Conservation (phyloP, 2,888 invertebrate species). For the Suillia variegata region DNA sequence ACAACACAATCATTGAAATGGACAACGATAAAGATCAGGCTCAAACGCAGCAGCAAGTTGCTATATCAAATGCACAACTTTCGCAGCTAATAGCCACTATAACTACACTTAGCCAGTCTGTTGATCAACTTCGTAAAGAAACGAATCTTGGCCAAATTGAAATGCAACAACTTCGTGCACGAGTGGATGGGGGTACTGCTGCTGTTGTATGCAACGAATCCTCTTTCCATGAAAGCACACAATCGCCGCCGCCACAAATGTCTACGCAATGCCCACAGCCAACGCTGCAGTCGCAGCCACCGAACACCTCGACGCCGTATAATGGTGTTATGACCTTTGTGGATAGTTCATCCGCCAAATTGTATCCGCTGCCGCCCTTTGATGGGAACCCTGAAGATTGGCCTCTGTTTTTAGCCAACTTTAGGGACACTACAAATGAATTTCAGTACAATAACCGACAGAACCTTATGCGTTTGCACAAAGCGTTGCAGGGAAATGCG, state of each 20-base stretch:
- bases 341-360: neutral
- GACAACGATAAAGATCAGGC: neutral
- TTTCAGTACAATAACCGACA: too few species aligned
- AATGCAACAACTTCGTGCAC: too few species aligned
- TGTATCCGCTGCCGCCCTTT: conserved; percentile 1
- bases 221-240: neutral
- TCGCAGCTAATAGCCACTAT: neutral
- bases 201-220: neutral
- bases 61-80: neutral
- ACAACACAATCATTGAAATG: neutral
- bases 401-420: too few species aligned
- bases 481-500: too few species aligned
- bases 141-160: neutral
- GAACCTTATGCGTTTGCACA: too few species aligned
- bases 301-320: neutral
- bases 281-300: too few species aligned
- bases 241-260: neutral
- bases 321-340: neutral
- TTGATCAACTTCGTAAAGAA: neutral
- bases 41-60: neutral
- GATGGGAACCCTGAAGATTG: too few species aligned
- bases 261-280: neutral
- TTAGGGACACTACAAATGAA: too few species aligned
- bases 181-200: neutral
- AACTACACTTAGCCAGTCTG: neutral